phyloP scores from a whole-genome alignment of 2,113 vertebrate species.

The Hiodon alosoides region DNA sequence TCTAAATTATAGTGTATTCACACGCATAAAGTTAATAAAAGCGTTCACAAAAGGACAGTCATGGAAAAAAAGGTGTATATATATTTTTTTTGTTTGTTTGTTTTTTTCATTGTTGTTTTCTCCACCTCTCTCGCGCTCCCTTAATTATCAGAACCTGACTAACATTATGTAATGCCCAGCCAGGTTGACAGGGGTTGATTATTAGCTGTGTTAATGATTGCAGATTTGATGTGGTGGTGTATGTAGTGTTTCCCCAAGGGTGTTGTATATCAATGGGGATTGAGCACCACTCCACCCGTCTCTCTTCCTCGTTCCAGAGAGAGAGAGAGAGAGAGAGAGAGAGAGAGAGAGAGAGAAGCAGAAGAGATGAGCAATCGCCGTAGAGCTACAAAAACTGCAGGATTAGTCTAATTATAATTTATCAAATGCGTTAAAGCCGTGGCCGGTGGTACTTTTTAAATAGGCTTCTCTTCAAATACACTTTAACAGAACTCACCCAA shows the following conservation, averaged over 20 bases:
- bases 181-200: conserved; percentile 39
- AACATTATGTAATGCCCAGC: conserved; percentile 22
- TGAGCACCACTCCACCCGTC: not conserved
- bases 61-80: too few species aligned
- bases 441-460: conserved; percentile 2
- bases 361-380: not conserved
- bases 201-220: conserved; percentile 45
- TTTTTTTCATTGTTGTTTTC: not conserved
- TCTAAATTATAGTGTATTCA: too few species aligned
- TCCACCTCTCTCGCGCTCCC: not conserved
- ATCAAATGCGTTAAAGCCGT: not conserved
- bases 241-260: conserved; percentile 27
- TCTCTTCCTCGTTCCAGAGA: not conserved
- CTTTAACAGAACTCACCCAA: not conserved
- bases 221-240: conserved; percentile 34
- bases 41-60: too few species aligned
- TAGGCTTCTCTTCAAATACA: not conserved
- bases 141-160: conserved; percentile 10
- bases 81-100: not conserved
- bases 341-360: not conserved
- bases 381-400: not conserved
- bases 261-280: conserved; percentile 21
- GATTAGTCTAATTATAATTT: not conserved
- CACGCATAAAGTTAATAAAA: too few species aligned
- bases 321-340: not conserved